phyloP scores from a whole-genome alignment of 2,797 vertebrate species.

The Rhabdophis nuchalis region DNA sequence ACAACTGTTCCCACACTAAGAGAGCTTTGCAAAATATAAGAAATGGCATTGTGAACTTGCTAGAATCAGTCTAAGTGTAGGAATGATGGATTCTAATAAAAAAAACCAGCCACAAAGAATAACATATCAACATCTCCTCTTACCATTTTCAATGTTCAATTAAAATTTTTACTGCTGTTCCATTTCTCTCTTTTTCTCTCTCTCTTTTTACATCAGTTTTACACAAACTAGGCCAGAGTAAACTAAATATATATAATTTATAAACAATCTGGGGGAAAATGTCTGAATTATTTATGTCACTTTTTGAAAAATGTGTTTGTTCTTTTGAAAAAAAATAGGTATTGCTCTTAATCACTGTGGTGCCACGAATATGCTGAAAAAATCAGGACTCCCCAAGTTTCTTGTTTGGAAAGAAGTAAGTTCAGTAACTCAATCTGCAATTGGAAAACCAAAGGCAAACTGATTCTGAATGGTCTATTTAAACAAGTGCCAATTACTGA shows the following conservation, averaged over 20 bases:
- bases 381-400: slow-evolving; percentile 72
- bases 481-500: slow-evolving; percentile 91
- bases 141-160: slow-evolving; percentile 55
- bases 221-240: slow-evolving; percentile 76
- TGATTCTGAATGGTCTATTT: slow-evolving; percentile 80
- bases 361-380: slow-evolving; percentile 71
- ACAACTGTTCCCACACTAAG: slow-evolving; percentile 68
- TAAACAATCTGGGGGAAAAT: slow-evolving; percentile 73
- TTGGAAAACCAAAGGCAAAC: slow-evolving; percentile 71
- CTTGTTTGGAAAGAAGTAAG: slow-evolving; percentile 61
- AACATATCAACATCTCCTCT: slow-evolving; percentile 55
- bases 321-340: slow-evolving; percentile 74
- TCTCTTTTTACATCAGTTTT: slow-evolving; percentile 61
- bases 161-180: slow-evolving; percentile 58
- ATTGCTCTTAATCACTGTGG: slow-evolving; percentile 73
- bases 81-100: slow-evolving; percentile 43
- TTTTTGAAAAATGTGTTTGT: slow-evolving; percentile 76
- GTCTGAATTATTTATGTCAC: slow-evolving; percentile 76
- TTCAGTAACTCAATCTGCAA: slow-evolving; percentile 73
- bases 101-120: slow-evolving; percentile 45
- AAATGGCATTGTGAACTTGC: slow-evolving; percentile 38
- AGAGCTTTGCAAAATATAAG: slow-evolving; percentile 57
- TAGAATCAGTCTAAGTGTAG: neutral
- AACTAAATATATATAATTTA: slow-evolving; percentile 80
- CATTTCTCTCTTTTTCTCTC: slow-evolving; percentile 4